Percentiles rank a stretch among this genome's conserved stretches.
These are phyloP conservation scores for Vanessa atalanta DNA, from an alignment of 1,140 invertebrate genomes.

Conservation along the genomic window DNA sequence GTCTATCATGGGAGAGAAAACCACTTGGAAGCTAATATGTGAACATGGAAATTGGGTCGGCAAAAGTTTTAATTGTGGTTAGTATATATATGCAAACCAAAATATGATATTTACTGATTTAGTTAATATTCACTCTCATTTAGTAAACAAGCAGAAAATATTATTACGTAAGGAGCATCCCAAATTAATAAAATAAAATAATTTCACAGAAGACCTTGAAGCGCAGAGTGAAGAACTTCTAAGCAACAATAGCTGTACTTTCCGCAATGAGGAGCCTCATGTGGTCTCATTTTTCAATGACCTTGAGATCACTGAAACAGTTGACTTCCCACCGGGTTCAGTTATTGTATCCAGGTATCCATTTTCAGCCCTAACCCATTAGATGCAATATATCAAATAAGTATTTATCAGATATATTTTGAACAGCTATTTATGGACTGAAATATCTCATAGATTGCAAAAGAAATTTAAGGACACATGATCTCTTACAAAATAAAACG, in stretches of 20 bases:
- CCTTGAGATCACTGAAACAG: conserved; percentile 87
- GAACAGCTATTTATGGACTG: too few relatives aligned
- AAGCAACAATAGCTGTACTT: conserved; percentile 88
- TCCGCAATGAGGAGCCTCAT: conserved; percentile 88
- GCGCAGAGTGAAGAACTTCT: conserved; percentile 69
- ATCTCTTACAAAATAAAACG: too few relatives aligned
- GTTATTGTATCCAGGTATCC: conserved; percentile 83
- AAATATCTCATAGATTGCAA: too few relatives aligned
- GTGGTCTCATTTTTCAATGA: conserved; percentile 91
- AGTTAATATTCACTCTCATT: background rate
- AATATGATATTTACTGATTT: background rate
- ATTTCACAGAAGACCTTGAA: conserved; percentile 78
- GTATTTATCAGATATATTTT: too few relatives aligned
- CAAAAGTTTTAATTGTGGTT: conserved; percentile 85
- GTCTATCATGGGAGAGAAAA: conserved; percentile 88
- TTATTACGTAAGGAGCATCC: too few relatives aligned
- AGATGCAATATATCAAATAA: too few relatives aligned
- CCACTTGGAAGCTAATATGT: conserved; percentile 91
- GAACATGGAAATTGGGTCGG: conserved; percentile 92
- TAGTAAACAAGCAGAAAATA: background rate
- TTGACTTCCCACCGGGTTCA: conserved; percentile 88
- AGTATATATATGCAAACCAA: conserved; percentile 32
- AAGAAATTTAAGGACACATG: too few relatives aligned
- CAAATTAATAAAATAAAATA: background rate
- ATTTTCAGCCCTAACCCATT: too few relatives aligned